Percentiles rank a stretch among this genome's conserved stretches.
These are phyloP conservation scores for Toxotes jaculatrix DNA, from an alignment of 2,113 vertebrate genomes.

Conservation along the genomic window DNA sequence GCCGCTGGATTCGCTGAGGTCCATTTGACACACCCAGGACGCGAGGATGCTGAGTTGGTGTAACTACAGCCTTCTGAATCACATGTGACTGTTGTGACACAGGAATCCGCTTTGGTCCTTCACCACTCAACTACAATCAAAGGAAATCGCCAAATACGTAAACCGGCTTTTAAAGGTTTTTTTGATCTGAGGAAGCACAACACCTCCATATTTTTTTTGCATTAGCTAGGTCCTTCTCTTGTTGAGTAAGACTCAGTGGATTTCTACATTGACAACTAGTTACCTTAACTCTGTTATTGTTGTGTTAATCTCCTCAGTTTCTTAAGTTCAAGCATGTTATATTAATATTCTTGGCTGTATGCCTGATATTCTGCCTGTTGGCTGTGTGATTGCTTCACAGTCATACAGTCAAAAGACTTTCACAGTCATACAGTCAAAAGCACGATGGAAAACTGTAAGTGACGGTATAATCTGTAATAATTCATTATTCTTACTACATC, in stretches of 20 bases:
- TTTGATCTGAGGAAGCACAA: neutral
- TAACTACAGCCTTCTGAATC: constrained; percentile 20
- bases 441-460: too few species aligned
- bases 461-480: too few species aligned
- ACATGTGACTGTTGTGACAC: constrained; percentile 83
- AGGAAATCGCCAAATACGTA: neutral
- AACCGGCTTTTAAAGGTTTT: neutral
- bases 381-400: too few species aligned
- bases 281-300: too few species aligned
- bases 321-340: too few species aligned
- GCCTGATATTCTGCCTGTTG: too few species aligned
- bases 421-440: too few species aligned
- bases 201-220: neutral
- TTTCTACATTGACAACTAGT: neutral
- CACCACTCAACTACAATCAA: constrained; percentile 74
- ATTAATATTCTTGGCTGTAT: too few species aligned
- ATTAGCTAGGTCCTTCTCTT: neutral
- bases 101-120: constrained; percentile 87
- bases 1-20: constrained; percentile 84
- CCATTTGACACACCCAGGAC: constrained; percentile 86
- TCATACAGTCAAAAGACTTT: too few species aligned
- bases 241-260: neutral
- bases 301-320: too few species aligned
- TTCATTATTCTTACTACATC: too few species aligned
- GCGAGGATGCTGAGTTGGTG: constrained; percentile 78